phyloP scores from a whole-genome alignment of 2,797 vertebrate species.

The Mycteria americana region DNA sequence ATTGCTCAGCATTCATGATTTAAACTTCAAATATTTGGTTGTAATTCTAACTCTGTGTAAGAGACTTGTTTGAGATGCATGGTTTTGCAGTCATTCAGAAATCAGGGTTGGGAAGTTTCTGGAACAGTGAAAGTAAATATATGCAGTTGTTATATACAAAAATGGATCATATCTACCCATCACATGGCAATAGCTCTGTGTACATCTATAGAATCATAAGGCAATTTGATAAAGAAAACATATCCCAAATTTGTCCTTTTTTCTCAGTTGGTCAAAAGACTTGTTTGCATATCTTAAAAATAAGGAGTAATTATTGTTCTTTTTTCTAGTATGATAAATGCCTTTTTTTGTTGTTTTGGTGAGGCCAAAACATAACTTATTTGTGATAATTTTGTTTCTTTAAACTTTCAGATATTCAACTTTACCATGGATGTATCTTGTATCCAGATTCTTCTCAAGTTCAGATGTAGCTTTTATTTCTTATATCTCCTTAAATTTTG shows the following conservation, averaged over 20 bases:
- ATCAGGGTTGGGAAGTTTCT: background rate
- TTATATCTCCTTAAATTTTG: conserved; percentile 73
- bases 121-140: background rate
- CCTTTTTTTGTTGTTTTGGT: rapidly evolving
- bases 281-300: background rate
- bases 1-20: background rate
- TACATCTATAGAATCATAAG: background rate
- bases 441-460: conserved; percentile 72
- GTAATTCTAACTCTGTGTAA: background rate
- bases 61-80: background rate
- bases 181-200: background rate
- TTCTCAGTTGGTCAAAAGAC: background rate
- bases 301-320: rapidly evolving
- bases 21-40: background rate
- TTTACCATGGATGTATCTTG: conserved; percentile 74
- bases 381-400: background rate
- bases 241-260: background rate
- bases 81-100: background rate
- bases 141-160: background rate
- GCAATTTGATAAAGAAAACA: background rate
- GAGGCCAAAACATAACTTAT: background rate
- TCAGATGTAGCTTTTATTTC: conserved; percentile 73
- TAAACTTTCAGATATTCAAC: conserved; percentile 66
- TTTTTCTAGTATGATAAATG: background rate
- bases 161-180: background rate